These are phyloP conservation scores for Cylindroiulus punctatus DNA, from an alignment of 2,888 invertebrate genomes.

Conservation along the genomic window DNA sequence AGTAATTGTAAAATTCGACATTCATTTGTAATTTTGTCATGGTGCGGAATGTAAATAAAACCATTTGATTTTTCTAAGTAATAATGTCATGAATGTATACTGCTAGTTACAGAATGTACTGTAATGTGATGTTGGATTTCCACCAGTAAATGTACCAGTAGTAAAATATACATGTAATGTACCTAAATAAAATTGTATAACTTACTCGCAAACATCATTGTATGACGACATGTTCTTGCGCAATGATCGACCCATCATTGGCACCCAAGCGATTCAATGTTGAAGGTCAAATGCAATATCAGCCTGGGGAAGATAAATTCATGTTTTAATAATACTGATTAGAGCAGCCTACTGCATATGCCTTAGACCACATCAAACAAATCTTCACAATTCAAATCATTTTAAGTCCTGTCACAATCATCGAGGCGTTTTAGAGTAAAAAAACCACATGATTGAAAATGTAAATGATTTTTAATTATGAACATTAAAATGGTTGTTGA, in stretches of 20 bases:
- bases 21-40: neutral
- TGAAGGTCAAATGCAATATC: too few relatives aligned
- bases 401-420: too few relatives aligned
- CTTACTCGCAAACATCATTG: too few relatives aligned
- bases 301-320: too few relatives aligned
- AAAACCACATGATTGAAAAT: neutral
- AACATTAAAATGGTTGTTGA: neutral
- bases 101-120: too few relatives aligned
- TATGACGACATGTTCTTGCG: too few relatives aligned
- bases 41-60: neutral
- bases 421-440: neutral
- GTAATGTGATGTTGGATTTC: too few relatives aligned
- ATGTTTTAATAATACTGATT: neutral
- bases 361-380: neutral
- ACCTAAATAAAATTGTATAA: neutral
- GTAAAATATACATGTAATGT: neutral
- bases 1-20: neutral
- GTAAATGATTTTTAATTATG: conserved; percentile 17
- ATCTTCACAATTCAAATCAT: neutral
- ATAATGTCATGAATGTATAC: too few relatives aligned
- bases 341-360: neutral
- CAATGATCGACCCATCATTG: too few relatives aligned
- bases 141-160: too few relatives aligned
- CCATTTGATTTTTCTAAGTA: neutral
- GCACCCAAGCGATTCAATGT: too few relatives aligned